Percentiles rank a stretch among this genome's conserved stretches.
phyloP scores from a whole-genome alignment of 2,888 invertebrate species.

The Eupeodes latifasciatus region DNA sequence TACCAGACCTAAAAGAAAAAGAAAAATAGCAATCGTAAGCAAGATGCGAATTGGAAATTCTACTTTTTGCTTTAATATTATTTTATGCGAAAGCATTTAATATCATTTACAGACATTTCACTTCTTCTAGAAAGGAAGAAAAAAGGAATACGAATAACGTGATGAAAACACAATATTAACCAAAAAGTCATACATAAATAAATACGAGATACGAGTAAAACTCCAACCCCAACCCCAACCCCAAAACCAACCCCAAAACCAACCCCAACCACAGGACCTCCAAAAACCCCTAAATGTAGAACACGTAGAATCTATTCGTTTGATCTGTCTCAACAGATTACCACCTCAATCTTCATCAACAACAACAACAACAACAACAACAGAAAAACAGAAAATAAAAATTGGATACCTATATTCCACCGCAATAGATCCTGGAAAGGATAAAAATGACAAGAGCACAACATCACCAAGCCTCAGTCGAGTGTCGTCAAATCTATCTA shows the following conservation, averaged over 20 bases:
- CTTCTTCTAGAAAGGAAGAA: not conserved
- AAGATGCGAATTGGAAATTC: constrained; percentile 50
- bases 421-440: constrained; percentile 14
- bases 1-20: constrained; percentile 49
- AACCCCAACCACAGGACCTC: no score
- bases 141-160: constrained; percentile 41
- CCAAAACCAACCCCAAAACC: no score
- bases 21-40: constrained; percentile 19
- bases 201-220: no score
- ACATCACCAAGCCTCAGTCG: constrained; percentile 23
- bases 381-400: constrained; percentile 1
- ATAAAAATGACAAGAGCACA: constrained; percentile 37
- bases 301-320: constrained; percentile 16
- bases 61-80: constrained; percentile 14
- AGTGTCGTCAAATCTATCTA: constrained; percentile 65
- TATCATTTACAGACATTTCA: constrained; percentile 47
- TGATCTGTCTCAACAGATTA: constrained; percentile 57
- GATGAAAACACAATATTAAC: constrained; percentile 42
- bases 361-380: not conserved
- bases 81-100: constrained; percentile 39
- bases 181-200: not conserved
- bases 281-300: no score
- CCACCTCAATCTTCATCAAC: constrained; percentile 37
- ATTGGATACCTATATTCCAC: not conserved
- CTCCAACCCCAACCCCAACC: not conserved